These are phyloP conservation scores for Oncorhynchus masou DNA, from an alignment of 2,113 vertebrate species.

Conservation along the genomic window DNA sequence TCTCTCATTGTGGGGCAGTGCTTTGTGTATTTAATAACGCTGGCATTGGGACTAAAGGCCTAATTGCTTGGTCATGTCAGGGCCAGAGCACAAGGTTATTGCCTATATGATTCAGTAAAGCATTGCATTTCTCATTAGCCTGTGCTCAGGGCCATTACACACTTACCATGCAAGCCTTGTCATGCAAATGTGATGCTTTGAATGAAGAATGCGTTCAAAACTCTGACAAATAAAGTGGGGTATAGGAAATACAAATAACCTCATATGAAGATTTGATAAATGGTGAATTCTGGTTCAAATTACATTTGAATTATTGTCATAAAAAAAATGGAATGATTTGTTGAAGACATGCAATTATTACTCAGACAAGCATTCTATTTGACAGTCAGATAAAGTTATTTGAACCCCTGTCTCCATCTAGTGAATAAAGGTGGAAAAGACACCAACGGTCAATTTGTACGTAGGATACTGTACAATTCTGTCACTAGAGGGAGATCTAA, in stretches of 20 bases:
- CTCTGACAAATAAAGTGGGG: too few species aligned
- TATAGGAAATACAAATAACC: too few species aligned
- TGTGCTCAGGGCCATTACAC: neutral
- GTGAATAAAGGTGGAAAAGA: neutral
- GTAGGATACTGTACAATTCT: neutral
- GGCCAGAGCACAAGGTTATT: neutral
- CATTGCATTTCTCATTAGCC: neutral
- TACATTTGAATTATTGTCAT: too few species aligned
- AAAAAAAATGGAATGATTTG: too few species aligned
- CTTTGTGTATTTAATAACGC: slow-evolving; percentile 21
- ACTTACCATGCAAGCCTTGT: too few species aligned
- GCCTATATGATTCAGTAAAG: slow-evolving; percentile 12
- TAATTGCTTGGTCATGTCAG: slow-evolving; percentile 12
- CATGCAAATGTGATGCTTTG: neutral
- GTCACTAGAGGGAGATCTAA: slow-evolving; percentile 48
- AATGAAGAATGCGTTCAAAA: too few species aligned
- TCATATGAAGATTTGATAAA: too few species aligned
- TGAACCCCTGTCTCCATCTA: slow-evolving; percentile 16
- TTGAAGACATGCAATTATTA: neutral
- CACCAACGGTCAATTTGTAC: neutral
- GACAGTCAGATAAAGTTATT: neutral
- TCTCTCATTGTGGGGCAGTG: slow-evolving; percentile 24
- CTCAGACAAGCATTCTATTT: neutral
- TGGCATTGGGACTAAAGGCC: slow-evolving; percentile 7
- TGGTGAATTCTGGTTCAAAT: too few species aligned